Percentiles rank a stretch among this genome's conserved stretches.
These are phyloP conservation scores for Drosophila trapezifrons DNA, from an alignment of 1,140 invertebrate species.

Conservation along the genomic window DNA sequence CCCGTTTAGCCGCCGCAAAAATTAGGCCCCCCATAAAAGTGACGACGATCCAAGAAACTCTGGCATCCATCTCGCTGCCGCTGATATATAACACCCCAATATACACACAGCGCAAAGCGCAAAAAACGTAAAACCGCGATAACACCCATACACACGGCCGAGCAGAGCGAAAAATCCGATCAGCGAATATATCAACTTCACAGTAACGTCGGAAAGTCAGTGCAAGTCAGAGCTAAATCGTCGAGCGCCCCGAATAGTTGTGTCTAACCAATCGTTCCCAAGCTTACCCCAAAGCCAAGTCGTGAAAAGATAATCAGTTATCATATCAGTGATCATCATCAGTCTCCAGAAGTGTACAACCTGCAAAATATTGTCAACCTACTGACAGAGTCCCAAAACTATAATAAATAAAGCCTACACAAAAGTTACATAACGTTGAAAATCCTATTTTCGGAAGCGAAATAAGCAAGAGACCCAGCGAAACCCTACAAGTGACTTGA, in stretches of 20 bases:
- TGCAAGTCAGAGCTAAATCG: slow-evolving; percentile 60
- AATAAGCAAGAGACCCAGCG: slow-evolving; percentile 14
- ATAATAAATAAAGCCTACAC: not conserved
- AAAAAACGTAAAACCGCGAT: slow-evolving; percentile 35
- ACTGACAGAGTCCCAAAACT: slow-evolving; percentile 60
- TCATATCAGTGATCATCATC: slow-evolving; percentile 21
- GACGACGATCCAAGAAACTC: slow-evolving; percentile 40
- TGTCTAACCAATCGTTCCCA: slow-evolving; percentile 28
- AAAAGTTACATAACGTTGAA: slow-evolving; percentile 36
- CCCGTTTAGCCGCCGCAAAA: slow-evolving; percentile 48
- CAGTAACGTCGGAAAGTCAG: slow-evolving; percentile 62
- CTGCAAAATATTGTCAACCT: slow-evolving; percentile 48
- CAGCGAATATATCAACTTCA: slow-evolving; percentile 61
- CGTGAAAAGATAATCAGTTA: not conserved
- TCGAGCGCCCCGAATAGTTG: slow-evolving; percentile 71
- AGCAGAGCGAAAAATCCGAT: slow-evolving; percentile 34
- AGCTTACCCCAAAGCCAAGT: not conserved
- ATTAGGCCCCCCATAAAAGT: slow-evolving; percentile 46
- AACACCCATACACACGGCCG: slow-evolving; percentile 57
- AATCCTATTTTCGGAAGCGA: slow-evolving; percentile 44
- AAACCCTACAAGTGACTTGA: slow-evolving; percentile 56
- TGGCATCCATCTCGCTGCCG: slow-evolving; percentile 20
- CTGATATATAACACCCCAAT: slow-evolving; percentile 57
- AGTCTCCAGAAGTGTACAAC: slow-evolving; percentile 13
- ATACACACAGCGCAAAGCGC: slow-evolving; percentile 11